These are phyloP conservation scores for Scaptomyza parva DNA, from an alignment of 2,888 invertebrate species.

Conservation along the genomic window DNA sequence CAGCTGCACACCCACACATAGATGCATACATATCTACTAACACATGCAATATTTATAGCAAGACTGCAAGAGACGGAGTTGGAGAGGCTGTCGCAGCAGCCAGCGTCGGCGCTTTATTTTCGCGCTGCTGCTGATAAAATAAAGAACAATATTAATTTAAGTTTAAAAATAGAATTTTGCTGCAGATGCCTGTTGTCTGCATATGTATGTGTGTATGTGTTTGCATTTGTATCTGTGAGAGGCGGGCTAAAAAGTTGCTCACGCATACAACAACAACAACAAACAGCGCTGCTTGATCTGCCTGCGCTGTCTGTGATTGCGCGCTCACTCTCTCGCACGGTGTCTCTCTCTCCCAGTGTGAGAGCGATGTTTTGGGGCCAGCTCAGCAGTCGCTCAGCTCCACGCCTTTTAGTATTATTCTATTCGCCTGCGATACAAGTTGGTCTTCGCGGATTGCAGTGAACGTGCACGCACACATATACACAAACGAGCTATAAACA, in stretches of 20 bases:
- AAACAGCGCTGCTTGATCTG: slow-evolving; percentile 56
- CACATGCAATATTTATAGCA: slow-evolving; percentile 12
- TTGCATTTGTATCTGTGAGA: slow-evolving; percentile 34
- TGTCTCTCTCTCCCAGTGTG: slow-evolving; percentile 20
- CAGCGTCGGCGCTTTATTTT: slow-evolving; percentile 65
- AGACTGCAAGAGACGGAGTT: slow-evolving; percentile 26
- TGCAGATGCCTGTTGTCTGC: slow-evolving; percentile 74
- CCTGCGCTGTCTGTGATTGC: slow-evolving; percentile 59
- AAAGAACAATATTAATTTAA: slow-evolving; percentile 83
- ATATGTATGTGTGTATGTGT: slow-evolving; percentile 38
- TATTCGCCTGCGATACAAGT: slow-evolving; percentile 71
- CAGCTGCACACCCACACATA: slow-evolving; percentile 55
- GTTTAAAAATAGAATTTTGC: slow-evolving; percentile 81
- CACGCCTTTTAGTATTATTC: slow-evolving; percentile 72
- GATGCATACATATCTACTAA: slow-evolving; percentile 5
- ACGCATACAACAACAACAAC: slow-evolving; percentile 43
- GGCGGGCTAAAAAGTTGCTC: slow-evolving; percentile 57
- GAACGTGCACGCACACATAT: slow-evolving; percentile 42
- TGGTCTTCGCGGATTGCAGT: slow-evolving; percentile 57
- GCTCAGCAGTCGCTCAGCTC: slow-evolving; percentile 46
- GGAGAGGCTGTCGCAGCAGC: slow-evolving; percentile 59
- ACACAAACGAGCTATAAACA: slow-evolving; percentile 28
- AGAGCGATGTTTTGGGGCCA: slow-evolving; percentile 40
- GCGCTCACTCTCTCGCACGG: slow-evolving; percentile 34
- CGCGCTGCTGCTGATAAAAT: slow-evolving; percentile 81